Evolutionary conservation across 1,140 invertebrate species (phyloP).

Genomic region (Drosophila arizonae): DNA sequence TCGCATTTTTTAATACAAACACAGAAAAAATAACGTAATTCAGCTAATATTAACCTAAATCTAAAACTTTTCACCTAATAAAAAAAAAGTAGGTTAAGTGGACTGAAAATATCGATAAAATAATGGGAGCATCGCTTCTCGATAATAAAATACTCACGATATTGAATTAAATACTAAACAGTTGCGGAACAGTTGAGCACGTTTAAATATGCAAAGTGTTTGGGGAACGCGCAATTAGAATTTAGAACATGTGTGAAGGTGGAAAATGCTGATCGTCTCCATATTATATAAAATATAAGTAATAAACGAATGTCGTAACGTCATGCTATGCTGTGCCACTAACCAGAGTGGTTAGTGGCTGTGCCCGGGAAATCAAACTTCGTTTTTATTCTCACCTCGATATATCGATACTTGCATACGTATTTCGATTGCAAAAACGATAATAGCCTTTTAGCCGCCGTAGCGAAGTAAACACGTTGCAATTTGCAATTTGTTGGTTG

Average conservation of each 20-base stretch:
- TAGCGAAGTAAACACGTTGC: constrained; percentile 70
- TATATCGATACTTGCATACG: constrained; percentile 8
- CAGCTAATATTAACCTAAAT: constrained; percentile 63
- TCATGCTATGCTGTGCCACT: neutral
- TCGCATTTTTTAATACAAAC: constrained; percentile 52
- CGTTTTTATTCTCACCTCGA: neutral
- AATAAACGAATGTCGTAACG: neutral
- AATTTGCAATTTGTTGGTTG: constrained; percentile 43
- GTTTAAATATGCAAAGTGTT: too few species aligned
- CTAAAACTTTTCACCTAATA: constrained; percentile 67
- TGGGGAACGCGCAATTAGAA: neutral
- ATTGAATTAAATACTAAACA: neutral
- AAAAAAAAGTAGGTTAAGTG: constrained; percentile 69
- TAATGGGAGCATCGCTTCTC: constrained; percentile 1
- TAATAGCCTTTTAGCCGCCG: constrained; percentile 30
- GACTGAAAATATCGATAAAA: constrained; percentile 48
- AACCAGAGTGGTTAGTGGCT: too few species aligned
- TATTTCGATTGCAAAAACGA: constrained; percentile 16
- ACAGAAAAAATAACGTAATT: constrained; percentile 43
- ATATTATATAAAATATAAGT: too few species aligned
- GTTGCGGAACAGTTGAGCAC: constrained; percentile 16
- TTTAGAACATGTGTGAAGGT: neutral
- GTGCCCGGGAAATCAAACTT: neutral
- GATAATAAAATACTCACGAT: constrained; percentile 1
- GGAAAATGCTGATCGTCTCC: neutral